Evolutionary conservation across 2,113 vertebrate species (phyloP).

Genomic region (Porphyrio hochstetteri): DNA sequence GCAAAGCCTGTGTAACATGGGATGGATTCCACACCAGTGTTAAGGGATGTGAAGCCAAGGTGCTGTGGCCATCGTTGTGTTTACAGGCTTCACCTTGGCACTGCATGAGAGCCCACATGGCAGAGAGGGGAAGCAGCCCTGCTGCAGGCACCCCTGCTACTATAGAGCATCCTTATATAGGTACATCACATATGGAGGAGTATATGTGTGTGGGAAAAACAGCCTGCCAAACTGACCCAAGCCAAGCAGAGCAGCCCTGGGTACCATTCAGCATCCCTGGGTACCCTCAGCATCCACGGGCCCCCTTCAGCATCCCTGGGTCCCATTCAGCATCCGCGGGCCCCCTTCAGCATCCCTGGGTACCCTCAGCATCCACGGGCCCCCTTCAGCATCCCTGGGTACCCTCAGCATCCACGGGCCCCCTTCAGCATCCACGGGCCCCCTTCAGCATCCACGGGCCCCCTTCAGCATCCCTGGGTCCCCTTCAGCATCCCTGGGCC

Average conservation of each 20-base stretch:
- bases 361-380: too few relatives aligned
- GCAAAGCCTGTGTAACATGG: background rate
- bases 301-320: too few relatives aligned
- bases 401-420: too few relatives aligned
- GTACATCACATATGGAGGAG: rapidly evolving
- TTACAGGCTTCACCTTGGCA: rapidly evolving
- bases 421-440: too few relatives aligned
- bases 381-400: too few relatives aligned
- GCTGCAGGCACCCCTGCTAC: background rate
- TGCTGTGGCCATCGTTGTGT: rapidly evolving
- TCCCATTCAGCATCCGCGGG: too few relatives aligned
- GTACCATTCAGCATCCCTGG: too few relatives aligned
- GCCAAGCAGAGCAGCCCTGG: background rate
- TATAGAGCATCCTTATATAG: background rate
- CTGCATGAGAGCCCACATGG: rapidly evolving
- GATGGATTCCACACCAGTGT: background rate
- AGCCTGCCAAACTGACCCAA: rapidly evolving
- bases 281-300: too few relatives aligned
- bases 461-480: too few relatives aligned
- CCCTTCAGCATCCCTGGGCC: too few relatives aligned
- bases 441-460: too few relatives aligned
- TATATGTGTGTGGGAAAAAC: rapidly evolving
- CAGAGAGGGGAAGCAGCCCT: background rate
- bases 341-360: too few relatives aligned
- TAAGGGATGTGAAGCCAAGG: background rate